Evolutionary conservation across 2,113 vertebrate genomes (phyloP), one percentile per base, ranked within the genome.

Genomic region (Phocoena sinus): DNA sequence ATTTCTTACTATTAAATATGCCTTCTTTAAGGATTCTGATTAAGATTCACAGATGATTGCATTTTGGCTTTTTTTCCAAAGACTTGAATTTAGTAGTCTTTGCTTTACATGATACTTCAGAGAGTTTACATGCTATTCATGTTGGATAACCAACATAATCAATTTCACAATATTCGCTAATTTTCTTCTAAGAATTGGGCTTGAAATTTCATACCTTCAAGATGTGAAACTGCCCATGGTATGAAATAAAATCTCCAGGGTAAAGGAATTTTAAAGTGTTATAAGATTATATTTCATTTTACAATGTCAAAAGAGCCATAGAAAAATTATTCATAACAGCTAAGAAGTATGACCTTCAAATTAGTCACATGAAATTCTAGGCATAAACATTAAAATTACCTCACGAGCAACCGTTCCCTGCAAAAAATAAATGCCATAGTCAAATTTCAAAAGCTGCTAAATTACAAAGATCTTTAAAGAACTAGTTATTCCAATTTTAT

Each of bases 291-390:
- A 97, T 98, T 99, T 98, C 98, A 98, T 98, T 98, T 98, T 98
- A 97, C 97, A 98, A 98, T 98, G 97, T 98, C 98, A 98, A 98
- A 98, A 97, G 95, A 98, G 97, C 96, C 89, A 91, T 97, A 97
- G 98, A 98, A 98, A 99, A 98, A 98, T 98, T 98, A 98, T 98
- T 98, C 98, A 98, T 98, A 98, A 98, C 96, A 98, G 97, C 98
- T 98, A 98, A 98, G 96, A 97, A 98, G 97, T 98, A 98, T 98
- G 98, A 98, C 97, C 91, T 98, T 98, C 97, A 97, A 97, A 98
- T 98, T 98, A 98, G 98, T 98, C 98, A 98, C 98, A 97, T 98
- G 97, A 98, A 99, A 98, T 98, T 98, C 97, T 98, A 98, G 97
- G 97, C 96, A 97, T 91, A 97, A 98, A 98, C 97, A 96, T 98